Percentiles rank a stretch among this genome's conserved stretches.
phyloP scores from a whole-genome alignment of 2,797 vertebrate species.

The Enteromius mattozi region DNA sequence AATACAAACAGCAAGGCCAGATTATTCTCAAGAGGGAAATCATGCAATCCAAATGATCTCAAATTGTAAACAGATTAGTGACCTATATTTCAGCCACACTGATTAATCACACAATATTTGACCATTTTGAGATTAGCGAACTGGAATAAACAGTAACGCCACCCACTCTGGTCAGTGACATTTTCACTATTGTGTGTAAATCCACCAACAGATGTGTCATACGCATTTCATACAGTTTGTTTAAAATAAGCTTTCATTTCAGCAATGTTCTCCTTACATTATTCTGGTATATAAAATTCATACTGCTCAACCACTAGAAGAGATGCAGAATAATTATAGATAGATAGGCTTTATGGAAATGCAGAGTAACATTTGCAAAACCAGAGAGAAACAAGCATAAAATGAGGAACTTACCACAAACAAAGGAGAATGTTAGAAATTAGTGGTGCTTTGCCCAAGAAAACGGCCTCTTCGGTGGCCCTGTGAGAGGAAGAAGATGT shows the following conservation, averaged over 20 bases:
- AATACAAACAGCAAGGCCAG: slow-evolving; percentile 5
- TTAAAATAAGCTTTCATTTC: not conserved
- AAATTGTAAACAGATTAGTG: slow-evolving; percentile 10
- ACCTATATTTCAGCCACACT: not conserved
- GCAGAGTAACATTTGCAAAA: not conserved
- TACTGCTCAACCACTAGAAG: not conserved
- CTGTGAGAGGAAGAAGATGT: slow-evolving; percentile 53
- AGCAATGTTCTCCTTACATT: not conserved
- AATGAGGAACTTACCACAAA: slow-evolving; percentile 57
- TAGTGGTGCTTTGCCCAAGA: slow-evolving; percentile 52
- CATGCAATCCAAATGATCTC: not conserved
- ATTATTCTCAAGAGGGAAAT: slow-evolving; percentile 6
- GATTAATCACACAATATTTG: not conserved
- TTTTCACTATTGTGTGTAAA: not conserved
- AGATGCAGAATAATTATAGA: not conserved
- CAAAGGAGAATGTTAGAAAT: slow-evolving; percentile 52
- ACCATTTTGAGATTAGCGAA: not conserved
- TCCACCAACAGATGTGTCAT: not conserved
- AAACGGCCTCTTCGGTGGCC: slow-evolving; percentile 52
- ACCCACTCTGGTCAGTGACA: not conserved
- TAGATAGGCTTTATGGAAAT: not conserved
- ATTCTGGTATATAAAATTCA: not conserved
- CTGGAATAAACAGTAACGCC: not conserved
- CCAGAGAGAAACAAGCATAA: not conserved
- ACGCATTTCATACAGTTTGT: not conserved